phyloP scores from a whole-genome alignment of 92 coral and sea anemone genomes.

The Zoanthus gigantus region DNA sequence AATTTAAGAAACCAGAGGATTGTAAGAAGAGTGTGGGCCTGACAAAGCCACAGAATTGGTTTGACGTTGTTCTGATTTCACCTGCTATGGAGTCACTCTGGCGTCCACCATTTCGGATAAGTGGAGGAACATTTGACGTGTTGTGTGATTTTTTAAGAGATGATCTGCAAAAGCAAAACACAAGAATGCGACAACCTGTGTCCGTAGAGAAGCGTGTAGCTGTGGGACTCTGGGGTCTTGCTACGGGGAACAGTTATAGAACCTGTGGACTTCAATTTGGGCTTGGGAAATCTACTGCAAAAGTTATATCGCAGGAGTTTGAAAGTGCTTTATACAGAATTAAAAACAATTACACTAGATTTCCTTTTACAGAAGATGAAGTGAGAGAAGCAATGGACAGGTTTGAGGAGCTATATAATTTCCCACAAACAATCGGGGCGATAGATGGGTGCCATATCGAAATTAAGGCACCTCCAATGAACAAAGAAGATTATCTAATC shows the following conservation, averaged over 20 bases:
- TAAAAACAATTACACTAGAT: slow-evolving; percentile 22
- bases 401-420: slow-evolving; percentile 61
- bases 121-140: slow-evolving; percentile 28
- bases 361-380: slow-evolving; percentile 67
- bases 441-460: slow-evolving; percentile 60
- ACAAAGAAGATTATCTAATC: slow-evolving; percentile 62
- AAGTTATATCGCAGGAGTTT: background rate
- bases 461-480: slow-evolving; percentile 63
- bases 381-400: slow-evolving; percentile 50
- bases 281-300: slow-evolving; percentile 40
- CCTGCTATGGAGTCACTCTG: background rate
- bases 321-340: background rate
- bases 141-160: slow-evolving; percentile 40
- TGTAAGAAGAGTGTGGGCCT: slow-evolving; percentile 21
- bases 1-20: background rate
- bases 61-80: slow-evolving; percentile 36
- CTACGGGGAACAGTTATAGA: slow-evolving; percentile 59
- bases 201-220: slow-evolving; percentile 57
- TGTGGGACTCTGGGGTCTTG: slow-evolving; percentile 53
- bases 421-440: slow-evolving; percentile 62
- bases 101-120: slow-evolving; percentile 21
- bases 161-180: slow-evolving; percentile 29
- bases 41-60: slow-evolving; percentile 36
- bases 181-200: slow-evolving; percentile 53
- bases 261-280: slow-evolving; percentile 65